Conservation (phyloP, 2,113 vertebrate genomes). For the Drymodes brunneopygia region DNA sequence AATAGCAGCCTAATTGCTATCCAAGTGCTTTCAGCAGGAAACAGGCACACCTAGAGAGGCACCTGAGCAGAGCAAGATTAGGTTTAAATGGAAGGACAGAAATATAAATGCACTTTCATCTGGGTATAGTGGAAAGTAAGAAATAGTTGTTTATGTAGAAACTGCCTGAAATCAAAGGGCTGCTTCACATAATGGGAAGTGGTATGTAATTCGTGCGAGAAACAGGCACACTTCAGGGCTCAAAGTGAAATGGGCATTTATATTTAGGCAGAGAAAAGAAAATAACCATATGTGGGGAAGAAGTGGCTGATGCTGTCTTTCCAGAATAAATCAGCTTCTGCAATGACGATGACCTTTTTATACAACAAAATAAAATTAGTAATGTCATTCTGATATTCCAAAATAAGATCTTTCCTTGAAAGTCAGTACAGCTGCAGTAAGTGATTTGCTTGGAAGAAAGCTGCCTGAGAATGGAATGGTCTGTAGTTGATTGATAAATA, state of each 20-base stretch:
- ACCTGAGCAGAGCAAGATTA: background rate
- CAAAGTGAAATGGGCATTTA: background rate
- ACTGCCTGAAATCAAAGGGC: background rate
- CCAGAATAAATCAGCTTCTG: background rate
- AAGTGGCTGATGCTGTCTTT: background rate
- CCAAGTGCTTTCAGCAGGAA: background rate
- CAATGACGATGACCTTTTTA: background rate
- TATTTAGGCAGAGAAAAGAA: background rate
- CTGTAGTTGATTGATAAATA: background rate
- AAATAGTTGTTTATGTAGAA: background rate
- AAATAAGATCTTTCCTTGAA: background rate
- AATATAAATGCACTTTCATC: background rate
- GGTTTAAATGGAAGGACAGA: background rate
- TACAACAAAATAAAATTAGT: background rate
- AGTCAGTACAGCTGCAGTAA: background rate
- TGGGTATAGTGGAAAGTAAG: background rate
- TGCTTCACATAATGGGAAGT: background rate
- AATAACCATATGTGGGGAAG: background rate
- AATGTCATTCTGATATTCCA: background rate
- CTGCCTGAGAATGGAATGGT: background rate
- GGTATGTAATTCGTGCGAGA: background rate
- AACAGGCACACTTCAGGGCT: background rate
- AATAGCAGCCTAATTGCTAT: slow-evolving; percentile 12
- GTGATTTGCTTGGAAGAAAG: background rate
- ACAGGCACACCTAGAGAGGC: background rate